Percentiles rank a stretch among this genome's conserved stretches.
phyloP scores from a whole-genome alignment of 1,140 invertebrate genomes.

The Melipona quadrifasciata region DNA sequence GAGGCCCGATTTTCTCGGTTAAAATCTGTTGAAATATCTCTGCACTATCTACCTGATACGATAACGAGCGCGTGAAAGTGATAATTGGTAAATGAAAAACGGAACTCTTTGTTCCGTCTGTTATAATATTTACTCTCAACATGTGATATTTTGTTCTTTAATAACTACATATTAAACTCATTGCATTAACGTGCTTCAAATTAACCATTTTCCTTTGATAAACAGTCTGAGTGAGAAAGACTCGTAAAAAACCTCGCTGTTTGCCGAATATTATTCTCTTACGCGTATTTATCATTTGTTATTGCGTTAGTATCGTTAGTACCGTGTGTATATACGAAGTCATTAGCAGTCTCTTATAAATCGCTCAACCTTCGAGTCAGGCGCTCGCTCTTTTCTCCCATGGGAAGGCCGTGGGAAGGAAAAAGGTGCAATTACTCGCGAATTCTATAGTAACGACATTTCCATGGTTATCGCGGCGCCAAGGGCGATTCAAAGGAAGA shows the following conservation, averaged over 20 bases:
- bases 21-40: neutral
- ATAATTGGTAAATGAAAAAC: no score
- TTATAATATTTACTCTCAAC: neutral
- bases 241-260: neutral
- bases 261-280: neutral
- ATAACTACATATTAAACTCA: neutral
- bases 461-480: neutral
- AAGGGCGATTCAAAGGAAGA: neutral
- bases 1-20: no score
- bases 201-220: neutral
- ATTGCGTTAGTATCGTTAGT: no score
- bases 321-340: no score
- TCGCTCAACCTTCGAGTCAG: neutral
- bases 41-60: neutral
- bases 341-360: no score
- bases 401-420: no score
- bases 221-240: neutral
- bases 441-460: neutral
- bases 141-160: neutral
- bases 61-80: no score
- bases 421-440: neutral
- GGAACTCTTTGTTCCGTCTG: no score
- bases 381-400: no score
- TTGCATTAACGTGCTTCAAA: neutral
- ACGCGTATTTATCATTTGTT: no score